These are phyloP conservation scores for Dissostichus mawsoni DNA, from an alignment of 2,113 vertebrate species.

Conservation along the genomic window DNA sequence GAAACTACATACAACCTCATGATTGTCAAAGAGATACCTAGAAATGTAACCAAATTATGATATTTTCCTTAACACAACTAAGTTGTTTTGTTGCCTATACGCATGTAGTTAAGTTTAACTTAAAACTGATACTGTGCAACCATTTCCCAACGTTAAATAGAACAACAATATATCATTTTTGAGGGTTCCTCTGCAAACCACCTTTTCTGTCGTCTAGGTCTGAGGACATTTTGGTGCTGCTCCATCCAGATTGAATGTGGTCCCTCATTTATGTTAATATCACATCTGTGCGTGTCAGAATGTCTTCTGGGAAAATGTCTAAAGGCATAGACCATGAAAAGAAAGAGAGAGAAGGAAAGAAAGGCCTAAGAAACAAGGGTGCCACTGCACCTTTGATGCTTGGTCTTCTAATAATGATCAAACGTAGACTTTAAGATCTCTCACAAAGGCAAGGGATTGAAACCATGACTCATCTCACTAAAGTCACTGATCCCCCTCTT, in stretches of 20 bases:
- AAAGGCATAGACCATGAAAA: background rate
- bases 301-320: slow-evolving; percentile 2
- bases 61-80: no score
- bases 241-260: background rate
- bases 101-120: no score
- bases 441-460: slow-evolving; percentile 24
- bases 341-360: background rate
- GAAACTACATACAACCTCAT: background rate
- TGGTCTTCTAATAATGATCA: slow-evolving; percentile 59
- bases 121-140: no score
- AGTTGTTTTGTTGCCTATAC: no score
- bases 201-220: no score
- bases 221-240: no score
- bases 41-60: no score
- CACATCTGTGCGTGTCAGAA: background rate
- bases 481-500: slow-evolving; percentile 41
- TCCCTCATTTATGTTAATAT: background rate
- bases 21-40: no score
- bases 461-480: slow-evolving; percentile 29
- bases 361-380: slow-evolving; percentile 23
- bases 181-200: no score
- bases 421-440: slow-evolving; percentile 48
- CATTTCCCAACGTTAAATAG: no score
- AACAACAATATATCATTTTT: no score
- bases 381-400: slow-evolving; percentile 45